Evolutionary conservation across 1,140 invertebrate genomes (phyloP).

Genomic region (Sitophilus oryzae): DNA sequence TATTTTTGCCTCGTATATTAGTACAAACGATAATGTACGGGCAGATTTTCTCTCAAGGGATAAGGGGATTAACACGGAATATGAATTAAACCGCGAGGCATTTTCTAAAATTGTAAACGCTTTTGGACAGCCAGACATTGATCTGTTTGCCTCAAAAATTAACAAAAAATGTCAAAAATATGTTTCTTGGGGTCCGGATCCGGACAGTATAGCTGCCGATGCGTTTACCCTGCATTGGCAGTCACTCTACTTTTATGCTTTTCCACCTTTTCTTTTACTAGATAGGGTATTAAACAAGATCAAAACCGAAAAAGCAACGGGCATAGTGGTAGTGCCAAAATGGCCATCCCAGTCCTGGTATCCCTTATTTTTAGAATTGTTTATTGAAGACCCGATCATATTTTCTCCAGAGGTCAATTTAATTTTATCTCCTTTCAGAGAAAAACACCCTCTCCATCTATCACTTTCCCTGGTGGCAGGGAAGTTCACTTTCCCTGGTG

Average conservation of each 20-base stretch:
- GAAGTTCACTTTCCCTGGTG: no score
- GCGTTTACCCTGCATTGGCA: conserved; percentile 4
- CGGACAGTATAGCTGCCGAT: conserved; percentile 18
- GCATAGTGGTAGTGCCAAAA: conserved; percentile 1
- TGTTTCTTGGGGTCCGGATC: conserved; percentile 29
- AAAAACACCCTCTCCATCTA: neutral
- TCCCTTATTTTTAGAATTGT: conserved; percentile 5
- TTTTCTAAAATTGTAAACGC: conserved; percentile 18
- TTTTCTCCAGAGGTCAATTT: no score
- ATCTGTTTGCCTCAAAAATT: conserved; percentile 13
- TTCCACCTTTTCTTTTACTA: conserved; percentile 27
- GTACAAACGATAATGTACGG: neutral
- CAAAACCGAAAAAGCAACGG: conserved; percentile 26
- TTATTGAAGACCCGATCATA: no score
- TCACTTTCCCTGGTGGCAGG: conserved; percentile 1
- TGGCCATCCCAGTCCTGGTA: no score
- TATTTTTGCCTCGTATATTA: no score
- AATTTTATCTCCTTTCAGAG: no score
- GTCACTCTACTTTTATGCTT: neutral
- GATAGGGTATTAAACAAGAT: conserved; percentile 26
- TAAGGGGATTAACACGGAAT: neutral
- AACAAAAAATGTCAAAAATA: conserved; percentile 19
- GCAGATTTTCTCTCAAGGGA: no score
- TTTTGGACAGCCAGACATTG: conserved; percentile 30
- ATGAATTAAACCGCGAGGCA: neutral